phyloP scores from a whole-genome alignment of 23 tunicate species.

The Ascidia mentula region DNA sequence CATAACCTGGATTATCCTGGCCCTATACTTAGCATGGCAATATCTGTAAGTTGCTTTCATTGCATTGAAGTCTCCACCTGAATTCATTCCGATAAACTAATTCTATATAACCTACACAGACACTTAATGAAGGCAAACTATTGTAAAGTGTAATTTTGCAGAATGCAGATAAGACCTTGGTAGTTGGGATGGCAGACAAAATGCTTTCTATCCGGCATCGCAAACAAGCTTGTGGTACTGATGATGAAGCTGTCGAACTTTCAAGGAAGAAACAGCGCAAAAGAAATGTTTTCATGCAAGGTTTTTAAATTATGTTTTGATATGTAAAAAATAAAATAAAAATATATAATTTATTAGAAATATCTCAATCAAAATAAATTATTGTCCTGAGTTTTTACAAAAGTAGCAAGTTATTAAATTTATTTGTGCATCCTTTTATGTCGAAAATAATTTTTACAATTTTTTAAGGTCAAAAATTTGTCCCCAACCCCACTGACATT shows the following conservation, averaged over 20 bases:
- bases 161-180: constrained; percentile 70
- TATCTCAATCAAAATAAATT: no score
- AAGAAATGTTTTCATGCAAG: constrained; percentile 23
- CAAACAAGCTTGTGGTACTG: constrained; percentile 19
- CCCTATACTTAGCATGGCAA: constrained; percentile 61
- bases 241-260: not conserved
- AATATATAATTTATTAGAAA: no score
- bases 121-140: no score
- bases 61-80: not conserved
- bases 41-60: constrained; percentile 32
- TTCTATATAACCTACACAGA: no score
- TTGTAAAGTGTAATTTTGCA: no score
- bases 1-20: constrained; percentile 76
- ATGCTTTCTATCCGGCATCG: constrained; percentile 73
- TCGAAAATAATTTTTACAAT: not conserved
- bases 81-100: not conserved
- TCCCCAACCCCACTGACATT: constrained; percentile 60
- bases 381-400: no score
- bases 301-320: no score
- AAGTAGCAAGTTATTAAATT: no score
- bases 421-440: no score
- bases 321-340: no score
- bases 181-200: constrained; percentile 87
- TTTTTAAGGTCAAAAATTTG: constrained; percentile 49
- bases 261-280: constrained; percentile 12